Percentiles rank a stretch among this genome's conserved stretches.
Conservation (phyloP, 2,888 invertebrate genomes). For the Athalia circularis region DNA sequence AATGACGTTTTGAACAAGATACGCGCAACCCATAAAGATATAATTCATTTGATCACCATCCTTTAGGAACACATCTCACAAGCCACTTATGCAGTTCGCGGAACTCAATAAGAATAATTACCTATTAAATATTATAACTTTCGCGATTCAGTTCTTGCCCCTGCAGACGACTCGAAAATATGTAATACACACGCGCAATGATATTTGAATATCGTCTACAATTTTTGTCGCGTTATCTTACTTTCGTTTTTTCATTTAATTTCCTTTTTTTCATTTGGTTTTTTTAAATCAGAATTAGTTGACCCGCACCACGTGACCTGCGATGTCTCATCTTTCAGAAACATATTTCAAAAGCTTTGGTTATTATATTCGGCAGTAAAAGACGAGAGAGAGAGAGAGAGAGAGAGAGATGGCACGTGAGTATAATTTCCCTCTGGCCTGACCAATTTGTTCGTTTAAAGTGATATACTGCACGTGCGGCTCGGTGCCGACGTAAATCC, state of each 20-base stretch:
- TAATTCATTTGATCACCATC: constrained; percentile 27
- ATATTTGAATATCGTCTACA: too few relatives aligned
- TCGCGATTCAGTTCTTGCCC: background rate
- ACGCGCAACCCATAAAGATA: background rate
- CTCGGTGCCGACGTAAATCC: constrained; percentile 2
- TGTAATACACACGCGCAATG: too few relatives aligned
- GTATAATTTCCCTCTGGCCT: background rate
- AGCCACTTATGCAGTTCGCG: background rate
- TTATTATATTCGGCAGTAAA: too few relatives aligned
- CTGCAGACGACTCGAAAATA: background rate
- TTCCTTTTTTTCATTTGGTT: background rate
- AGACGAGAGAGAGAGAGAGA: too few relatives aligned
- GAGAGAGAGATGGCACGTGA: background rate
- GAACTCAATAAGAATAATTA: background rate
- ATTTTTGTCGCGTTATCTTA: background rate
- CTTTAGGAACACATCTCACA: constrained; percentile 5
- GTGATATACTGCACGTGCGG: constrained; percentile 1
- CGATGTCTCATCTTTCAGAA: too few relatives aligned
- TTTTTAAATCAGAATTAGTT: background rate
- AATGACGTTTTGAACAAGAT: constrained; percentile 13
- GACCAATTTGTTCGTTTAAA: constrained; percentile 7
- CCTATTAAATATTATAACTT: background rate
- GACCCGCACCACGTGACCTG: too few relatives aligned
- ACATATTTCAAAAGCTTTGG: too few relatives aligned
- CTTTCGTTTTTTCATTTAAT: background rate